Evolutionary conservation across 2,888 invertebrate species (phyloP).

Genomic region (Dione juno): DNA sequence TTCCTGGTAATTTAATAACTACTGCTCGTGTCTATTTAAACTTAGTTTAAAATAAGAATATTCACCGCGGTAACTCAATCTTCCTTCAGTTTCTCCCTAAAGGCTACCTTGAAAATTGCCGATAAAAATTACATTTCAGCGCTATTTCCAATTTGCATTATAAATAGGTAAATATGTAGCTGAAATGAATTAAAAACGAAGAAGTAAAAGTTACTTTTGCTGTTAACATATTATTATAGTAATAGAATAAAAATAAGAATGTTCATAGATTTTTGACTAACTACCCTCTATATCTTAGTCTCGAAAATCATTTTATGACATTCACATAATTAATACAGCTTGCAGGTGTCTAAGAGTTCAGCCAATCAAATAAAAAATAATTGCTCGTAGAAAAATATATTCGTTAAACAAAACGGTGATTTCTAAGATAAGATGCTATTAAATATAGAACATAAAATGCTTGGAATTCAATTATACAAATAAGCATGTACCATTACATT

Average conservation of each 20-base stretch:
- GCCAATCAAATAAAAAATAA: too few relatives aligned
- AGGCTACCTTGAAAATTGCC: constrained; percentile 1
- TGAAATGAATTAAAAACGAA: background rate
- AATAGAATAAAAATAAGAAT: background rate
- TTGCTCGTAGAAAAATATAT: too few relatives aligned
- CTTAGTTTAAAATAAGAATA: constrained; percentile 1
- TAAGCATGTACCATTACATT: too few relatives aligned
- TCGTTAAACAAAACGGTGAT: too few relatives aligned
- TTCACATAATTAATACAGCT: too few relatives aligned
- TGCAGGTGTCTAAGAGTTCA: too few relatives aligned
- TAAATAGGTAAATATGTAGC: background rate
- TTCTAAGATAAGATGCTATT: too few relatives aligned
- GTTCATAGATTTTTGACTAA: too few relatives aligned
- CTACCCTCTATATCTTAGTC: too few relatives aligned
- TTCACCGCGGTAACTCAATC: background rate
- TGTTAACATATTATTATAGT: background rate
- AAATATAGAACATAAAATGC: too few relatives aligned
- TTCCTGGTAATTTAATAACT: constrained; percentile 6
- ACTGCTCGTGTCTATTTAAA: background rate
- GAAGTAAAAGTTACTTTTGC: background rate
- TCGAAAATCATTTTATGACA: too few relatives aligned
- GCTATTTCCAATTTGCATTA: constrained; percentile 4
- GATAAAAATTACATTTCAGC: background rate
- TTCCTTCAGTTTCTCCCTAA: background rate
- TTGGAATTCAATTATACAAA: too few relatives aligned